Evolutionary conservation across 2,797 vertebrate genomes (phyloP), one percentile per base, ranked within the genome.

Genomic region (Coilia nasus): DNA sequence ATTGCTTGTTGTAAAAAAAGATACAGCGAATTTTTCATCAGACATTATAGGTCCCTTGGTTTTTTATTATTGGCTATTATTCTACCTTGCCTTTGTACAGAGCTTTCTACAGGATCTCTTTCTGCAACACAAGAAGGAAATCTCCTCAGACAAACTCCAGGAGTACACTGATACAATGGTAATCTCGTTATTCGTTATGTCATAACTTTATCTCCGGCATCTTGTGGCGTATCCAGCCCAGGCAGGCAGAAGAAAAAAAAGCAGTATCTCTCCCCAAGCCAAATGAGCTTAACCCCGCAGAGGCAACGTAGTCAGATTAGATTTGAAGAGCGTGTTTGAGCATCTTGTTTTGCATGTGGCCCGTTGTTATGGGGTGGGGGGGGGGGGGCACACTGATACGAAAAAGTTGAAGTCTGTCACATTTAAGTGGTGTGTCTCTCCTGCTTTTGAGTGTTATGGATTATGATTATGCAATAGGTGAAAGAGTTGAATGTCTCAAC

Each of bases 91-190:
- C 25, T 41, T 2, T 21, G 41, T 21, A 78, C 89, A 99, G 98
- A 94, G 96, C 89, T 98, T 98, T 90, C 95, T 99, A 35, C 91
- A 94, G 71, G 97, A 98, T 87, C 96, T 99, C 59, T 96, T 98
- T 89, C 87, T 93, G 85, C 96, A 96, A 83, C 97, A 98, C 87
- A 92, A 93, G 90, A 97, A 94, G 93, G 86, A 25, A 1, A 91
- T 98, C 87, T 83, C 95, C 0, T 87, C 94, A 6, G 93, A 87
- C 28, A 97, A 97, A 75, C 94, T 98, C 92, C 94, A 97, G 88
- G 94, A 96, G 82, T 98, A 98, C 86, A 96, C 97, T 0, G 94
- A 93, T 83, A 93, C 94, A 82, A 97, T 98, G 96, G 97, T 98
- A 95, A 95, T 91, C 0, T 67, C 64, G 50, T 25, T 21, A 62